A percentile compares a stretch with the other conserved stretches of the same genome.
phyloP scores from a whole-genome alignment of 1,140 invertebrate species.

The Harlomillsia oculata region DNA sequence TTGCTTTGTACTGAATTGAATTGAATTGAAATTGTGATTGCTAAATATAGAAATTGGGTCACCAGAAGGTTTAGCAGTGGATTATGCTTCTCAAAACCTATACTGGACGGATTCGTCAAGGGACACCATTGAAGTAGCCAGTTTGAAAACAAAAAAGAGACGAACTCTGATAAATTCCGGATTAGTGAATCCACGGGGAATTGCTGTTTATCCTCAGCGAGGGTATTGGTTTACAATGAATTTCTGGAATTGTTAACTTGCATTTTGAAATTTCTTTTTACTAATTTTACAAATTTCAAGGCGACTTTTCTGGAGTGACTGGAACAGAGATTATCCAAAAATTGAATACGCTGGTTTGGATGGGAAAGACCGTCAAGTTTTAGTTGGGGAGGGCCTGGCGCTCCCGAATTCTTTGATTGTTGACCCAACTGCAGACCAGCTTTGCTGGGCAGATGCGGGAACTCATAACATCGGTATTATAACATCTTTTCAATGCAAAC shows the following conservation, averaged over 20 bases:
- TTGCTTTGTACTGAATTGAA: not conserved
- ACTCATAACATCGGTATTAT: conserved; percentile 53
- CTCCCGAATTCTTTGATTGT: conserved; percentile 57
- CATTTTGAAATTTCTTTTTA: not conserved
- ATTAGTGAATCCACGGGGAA: conserved; percentile 78
- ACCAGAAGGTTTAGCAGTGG: conserved; percentile 85
- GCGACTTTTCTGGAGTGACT: conserved; percentile 95
- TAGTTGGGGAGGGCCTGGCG: conserved; percentile 47
- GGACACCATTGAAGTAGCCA: conserved; percentile 80
- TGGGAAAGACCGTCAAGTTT: conserved; percentile 57
- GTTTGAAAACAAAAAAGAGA: conserved; percentile 63
- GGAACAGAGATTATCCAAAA: conserved; percentile 82
- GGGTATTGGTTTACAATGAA: conserved; percentile 53
- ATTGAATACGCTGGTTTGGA: conserved; percentile 91
- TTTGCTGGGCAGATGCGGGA: conserved; percentile 95
- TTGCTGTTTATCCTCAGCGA: conserved; percentile 80
- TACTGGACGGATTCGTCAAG: conserved; percentile 93
- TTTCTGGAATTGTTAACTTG: not conserved
- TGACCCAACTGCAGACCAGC: conserved; percentile 53
- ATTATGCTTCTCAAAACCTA: conserved; percentile 81
- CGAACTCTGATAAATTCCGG: conserved; percentile 65
- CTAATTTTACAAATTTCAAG: conserved; percentile 44
- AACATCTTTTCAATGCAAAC: not conserved
- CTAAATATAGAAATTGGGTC: conserved; percentile 61
- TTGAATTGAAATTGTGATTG: not conserved